These are phyloP conservation scores for Telmatochromis sp. DNA, from an alignment of 2,113 vertebrate genomes.

Conservation along the genomic window DNA sequence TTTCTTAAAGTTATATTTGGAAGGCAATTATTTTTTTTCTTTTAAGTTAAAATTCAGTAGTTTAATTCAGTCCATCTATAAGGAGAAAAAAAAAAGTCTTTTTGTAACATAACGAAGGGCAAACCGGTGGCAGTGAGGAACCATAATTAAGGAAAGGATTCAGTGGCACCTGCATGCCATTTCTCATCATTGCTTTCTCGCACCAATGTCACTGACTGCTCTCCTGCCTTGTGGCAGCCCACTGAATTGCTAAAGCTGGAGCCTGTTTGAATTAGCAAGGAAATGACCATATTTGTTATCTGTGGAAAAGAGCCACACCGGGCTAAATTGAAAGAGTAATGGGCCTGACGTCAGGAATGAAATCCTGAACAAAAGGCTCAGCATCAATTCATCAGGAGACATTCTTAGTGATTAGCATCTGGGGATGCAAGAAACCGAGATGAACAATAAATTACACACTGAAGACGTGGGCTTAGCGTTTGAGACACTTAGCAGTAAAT, in stretches of 20 bases:
- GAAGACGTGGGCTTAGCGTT: not conserved
- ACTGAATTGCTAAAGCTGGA: slow-evolving; percentile 40
- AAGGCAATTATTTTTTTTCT: not conserved
- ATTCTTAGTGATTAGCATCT: slow-evolving; percentile 64
- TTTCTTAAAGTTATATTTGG: not conserved
- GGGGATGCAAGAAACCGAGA: not conserved
- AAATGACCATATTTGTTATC: slow-evolving; percentile 69
- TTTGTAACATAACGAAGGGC: slow-evolving; percentile 31
- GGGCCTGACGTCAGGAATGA: slow-evolving; percentile 54
- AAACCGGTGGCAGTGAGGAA: not conserved
- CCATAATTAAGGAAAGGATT: slow-evolving; percentile 43
- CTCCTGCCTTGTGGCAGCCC: slow-evolving; percentile 37
- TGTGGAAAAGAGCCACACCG: slow-evolving; percentile 59
- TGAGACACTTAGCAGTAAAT: not conserved
- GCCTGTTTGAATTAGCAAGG: slow-evolving; percentile 60
- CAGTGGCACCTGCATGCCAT: slow-evolving; percentile 59
- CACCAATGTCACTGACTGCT: slow-evolving; percentile 49
- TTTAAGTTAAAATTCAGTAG: not conserved
- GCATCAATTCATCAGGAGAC: slow-evolving; percentile 72
- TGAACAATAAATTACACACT: not conserved
- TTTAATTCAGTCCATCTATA: not conserved
- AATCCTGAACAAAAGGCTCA: slow-evolving; percentile 54
- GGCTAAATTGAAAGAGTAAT: slow-evolving; percentile 76
- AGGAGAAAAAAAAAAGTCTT: not conserved
- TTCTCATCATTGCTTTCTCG: slow-evolving; percentile 62